Evolutionary conservation across 2,888 invertebrate species (phyloP).

Genomic region (Lasioglossum oenotherae): DNA sequence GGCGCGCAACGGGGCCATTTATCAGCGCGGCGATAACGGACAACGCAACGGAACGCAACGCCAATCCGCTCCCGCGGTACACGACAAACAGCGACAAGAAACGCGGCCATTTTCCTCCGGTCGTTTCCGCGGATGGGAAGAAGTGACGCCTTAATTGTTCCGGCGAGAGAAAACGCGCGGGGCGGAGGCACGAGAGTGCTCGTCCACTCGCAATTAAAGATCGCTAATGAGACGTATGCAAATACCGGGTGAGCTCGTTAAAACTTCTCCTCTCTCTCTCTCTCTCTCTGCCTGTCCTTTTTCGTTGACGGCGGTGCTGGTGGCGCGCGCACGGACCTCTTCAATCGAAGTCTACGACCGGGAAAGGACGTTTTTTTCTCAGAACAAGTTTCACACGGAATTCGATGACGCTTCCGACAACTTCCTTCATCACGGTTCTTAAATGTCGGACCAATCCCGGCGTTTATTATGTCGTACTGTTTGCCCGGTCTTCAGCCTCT

Average conservation of each 20-base stretch:
- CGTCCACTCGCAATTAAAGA: conserved; percentile 70
- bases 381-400: background rate
- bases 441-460: background rate
- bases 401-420: background rate
- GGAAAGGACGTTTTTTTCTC: background rate
- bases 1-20: conserved; percentile 38
- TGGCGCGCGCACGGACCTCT: background rate
- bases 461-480: background rate
- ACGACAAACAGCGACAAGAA: conserved; percentile 2
- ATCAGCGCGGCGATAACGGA: conserved; percentile 32
- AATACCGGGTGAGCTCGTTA: conserved; percentile 65
- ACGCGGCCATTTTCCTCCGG: background rate
- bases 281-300: conserved; percentile 25
- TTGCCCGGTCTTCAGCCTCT: background rate
- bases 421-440: background rate
- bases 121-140: background rate
- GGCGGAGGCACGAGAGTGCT: conserved; percentile 38
- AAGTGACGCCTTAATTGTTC: conserved; percentile 58
- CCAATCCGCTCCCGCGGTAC: no score
- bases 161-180: conserved; percentile 10
- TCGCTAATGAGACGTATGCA: conserved; percentile 75
- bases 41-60: background rate
- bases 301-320: conserved; percentile 2
- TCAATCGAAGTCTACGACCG: conserved; percentile 20
- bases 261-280: conserved; percentile 45